Evolutionary conservation across 2,113 vertebrate genomes (phyloP), one percentile per base, ranked within the genome.

Genomic region (Nothobranchius furzeri): DNA sequence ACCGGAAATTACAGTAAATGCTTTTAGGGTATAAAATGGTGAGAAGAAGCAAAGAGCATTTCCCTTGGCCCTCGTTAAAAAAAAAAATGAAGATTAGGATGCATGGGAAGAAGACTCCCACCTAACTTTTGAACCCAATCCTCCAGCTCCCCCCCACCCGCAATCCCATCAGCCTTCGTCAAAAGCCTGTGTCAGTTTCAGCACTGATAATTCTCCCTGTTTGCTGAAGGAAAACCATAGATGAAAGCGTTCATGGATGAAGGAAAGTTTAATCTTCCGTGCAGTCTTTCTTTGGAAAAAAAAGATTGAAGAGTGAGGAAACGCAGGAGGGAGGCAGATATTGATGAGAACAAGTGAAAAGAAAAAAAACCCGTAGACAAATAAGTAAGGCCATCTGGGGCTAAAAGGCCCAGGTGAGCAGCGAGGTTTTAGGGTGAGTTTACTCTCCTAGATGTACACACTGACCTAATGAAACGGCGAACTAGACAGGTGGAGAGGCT

Each of bases 221-320:
- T 81, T 85, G 84, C 37, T 65, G 73, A 68, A 55, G 24, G 43
- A 62, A 54, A 71, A 93, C 93, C 92, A 94, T 90, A 95, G 94
- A 97, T 96, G 95, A 98, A 96, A 97, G 95, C 93, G 91, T 93
- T 95, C 94, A 94, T 92, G 95, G 95, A 96, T 97, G 94, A 97
- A 96, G 96, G 94, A 93, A 94, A 95, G 91, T 95, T 96, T 96
- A 95, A 96, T 96, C 94, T 96, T 92, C 68, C 73, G 64, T 47
- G 91, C 92, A 25, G 55, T 92, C 92, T 94, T 57, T 55, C 20
- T 12, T 71, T 51, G 20, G 9, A 63, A 53, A 66, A 53, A 66
- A 73, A 37, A 35, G 12, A 30, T 43, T 35, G 24, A 51, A 62
- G 51, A 63, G 15, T 2, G 61, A 61, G 64, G 55, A 6, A 20